Evolutionary conservation across 2,113 vertebrate genomes (phyloP).

Genomic region (Phrynosoma blainvillii): DNA sequence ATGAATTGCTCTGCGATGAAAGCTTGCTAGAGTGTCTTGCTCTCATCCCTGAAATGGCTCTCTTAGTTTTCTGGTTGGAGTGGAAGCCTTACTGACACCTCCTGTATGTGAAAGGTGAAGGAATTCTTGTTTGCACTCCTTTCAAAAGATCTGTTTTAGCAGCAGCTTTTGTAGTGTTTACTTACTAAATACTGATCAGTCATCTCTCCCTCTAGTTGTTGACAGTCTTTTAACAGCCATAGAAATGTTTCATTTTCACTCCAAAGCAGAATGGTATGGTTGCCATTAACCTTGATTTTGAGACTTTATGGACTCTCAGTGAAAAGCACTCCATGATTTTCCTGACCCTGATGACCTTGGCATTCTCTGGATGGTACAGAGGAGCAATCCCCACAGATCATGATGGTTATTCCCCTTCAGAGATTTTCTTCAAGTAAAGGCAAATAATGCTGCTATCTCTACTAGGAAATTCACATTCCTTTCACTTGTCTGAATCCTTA

Average conservation of each 20-base stretch:
- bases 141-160: neutral
- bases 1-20: fast-evolving
- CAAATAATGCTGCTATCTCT: neutral
- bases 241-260: neutral
- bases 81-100: neutral
- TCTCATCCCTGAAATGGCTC: neutral
- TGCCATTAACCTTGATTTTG: neutral
- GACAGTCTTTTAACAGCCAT: neutral
- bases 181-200: neutral
- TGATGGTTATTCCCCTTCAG: too few species aligned
- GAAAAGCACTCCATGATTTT: neutral
- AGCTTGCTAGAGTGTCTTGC: neutral
- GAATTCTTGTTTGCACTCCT: neutral
- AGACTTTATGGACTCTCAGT: neutral
- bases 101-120: neutral
- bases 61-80: neutral
- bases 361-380: neutral
- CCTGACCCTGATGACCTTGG: neutral
- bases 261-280: neutral
- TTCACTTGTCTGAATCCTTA: neutral
- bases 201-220: neutral
- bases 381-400: too few species aligned
- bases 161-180: neutral
- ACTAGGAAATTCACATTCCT: neutral
- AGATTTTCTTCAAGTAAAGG: neutral